Base-by-base conservation (phyloP, 2,797 vertebrate genomes). In the Gallinago nigripennis region DNA sequence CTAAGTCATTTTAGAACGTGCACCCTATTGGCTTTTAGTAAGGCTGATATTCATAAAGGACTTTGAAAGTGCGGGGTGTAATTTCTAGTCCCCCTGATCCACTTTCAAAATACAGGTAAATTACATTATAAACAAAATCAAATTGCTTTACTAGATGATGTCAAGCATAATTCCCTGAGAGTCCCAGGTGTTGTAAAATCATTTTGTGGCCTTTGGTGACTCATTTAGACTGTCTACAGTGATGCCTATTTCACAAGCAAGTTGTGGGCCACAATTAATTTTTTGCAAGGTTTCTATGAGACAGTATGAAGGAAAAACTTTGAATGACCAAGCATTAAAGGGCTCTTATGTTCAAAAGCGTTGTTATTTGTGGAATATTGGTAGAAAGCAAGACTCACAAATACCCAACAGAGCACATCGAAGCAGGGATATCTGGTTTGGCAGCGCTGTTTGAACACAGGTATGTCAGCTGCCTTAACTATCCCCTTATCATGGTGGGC, bases 101-200 rank as follows among this genome's bases (percentile, higher is more conserved):
- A 51, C 31, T 93, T 78, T 53, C 19, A 79, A 95, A 95, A 88
- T 35, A 86, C 43, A 93, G 45, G 83, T 33, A 86, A 70, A 76
- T 60, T 66, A 56, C 39, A 45, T 9, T 12, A 63, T 24, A 82
- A 92, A 86, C 8, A 73, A 90, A 88, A 92, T 43, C 20, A 71
- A 92, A 66, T 56, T 70, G 56, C 51, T 77, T 79, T 73, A 70
- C 48, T 56, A 73, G 31, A 60, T 76, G 73, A 80, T 10, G 28
- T 43, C 54, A 73, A 45, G 48, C 46, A 50, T 45, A 56, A 88
- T 73, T 79, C 43, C 72, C 24, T 90, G 51, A 65, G 50, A 83
- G 65, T 75, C 11, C 16, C n/a, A 88, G 27, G 21, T 48, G 31
- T 65, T 50, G 16, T 72, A 88, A 95, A 82, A 64, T 39, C 8